Conservation (phyloP, 2,113 vertebrate species). For the Ictidomys tridecemlineatus region DNA sequence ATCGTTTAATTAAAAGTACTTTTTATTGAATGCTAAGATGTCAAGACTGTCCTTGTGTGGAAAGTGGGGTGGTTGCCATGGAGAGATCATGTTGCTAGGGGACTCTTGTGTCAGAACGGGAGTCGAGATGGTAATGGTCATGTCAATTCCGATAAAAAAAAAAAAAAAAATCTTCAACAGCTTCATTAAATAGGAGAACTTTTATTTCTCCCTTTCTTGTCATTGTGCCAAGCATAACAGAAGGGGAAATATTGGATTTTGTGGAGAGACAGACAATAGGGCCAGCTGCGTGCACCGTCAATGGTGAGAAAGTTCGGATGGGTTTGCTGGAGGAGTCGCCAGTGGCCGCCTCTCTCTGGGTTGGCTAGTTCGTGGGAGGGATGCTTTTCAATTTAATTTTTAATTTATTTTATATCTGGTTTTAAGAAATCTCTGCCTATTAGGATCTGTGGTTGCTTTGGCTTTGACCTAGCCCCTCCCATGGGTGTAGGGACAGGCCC, state of each 20-base stretch:
- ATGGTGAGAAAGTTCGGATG: neutral
- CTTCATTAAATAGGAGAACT: slow-evolving; percentile 79
- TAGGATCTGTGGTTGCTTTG: neutral
- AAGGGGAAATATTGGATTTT: slow-evolving; percentile 79
- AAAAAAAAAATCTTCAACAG: slow-evolving; percentile 69
- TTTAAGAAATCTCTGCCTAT: neutral
- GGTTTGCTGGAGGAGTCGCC: neutral
- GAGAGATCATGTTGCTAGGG: slow-evolving; percentile 73
- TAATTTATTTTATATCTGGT: neutral
- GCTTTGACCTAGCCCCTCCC: neutral
- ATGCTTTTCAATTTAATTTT: neutral
- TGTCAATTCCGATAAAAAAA: slow-evolving; percentile 74
- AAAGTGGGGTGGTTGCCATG: slow-evolving; percentile 66
- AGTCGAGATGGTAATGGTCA: slow-evolving; percentile 81
- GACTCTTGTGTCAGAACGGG: slow-evolving; percentile 71
- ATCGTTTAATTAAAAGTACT: slow-evolving; percentile 82
- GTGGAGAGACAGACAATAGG: slow-evolving; percentile 73
- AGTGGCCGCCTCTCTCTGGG: no score
- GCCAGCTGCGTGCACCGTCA: slow-evolving; percentile 28
- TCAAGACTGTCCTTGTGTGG: slow-evolving; percentile 64
- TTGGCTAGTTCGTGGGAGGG: neutral
- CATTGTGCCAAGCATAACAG: slow-evolving; percentile 69
- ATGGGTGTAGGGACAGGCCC: neutral
- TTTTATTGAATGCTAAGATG: slow-evolving; percentile 78
- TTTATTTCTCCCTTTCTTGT: slow-evolving; percentile 70